phyloP scores from a whole-genome alignment of 2,113 vertebrate species.

The Zosterops hypoxanthus region DNA sequence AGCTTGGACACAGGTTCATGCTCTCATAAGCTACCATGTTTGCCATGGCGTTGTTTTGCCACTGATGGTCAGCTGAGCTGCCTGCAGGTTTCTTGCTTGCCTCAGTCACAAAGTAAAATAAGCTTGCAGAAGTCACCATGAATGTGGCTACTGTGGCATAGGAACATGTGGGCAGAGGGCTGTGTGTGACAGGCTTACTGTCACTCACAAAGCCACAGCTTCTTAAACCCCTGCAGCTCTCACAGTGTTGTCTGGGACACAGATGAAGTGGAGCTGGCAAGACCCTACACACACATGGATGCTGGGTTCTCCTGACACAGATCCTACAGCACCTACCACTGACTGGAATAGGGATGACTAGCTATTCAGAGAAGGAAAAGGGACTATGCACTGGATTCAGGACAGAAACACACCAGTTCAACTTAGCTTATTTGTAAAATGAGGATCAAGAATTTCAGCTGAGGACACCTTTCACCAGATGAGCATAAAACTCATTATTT shows the following conservation, averaged over 20 bases:
- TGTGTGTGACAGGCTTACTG: not conserved
- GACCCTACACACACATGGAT: not conserved
- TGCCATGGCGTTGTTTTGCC: accelerated
- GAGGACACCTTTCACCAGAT: not conserved
- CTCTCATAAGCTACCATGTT: not conserved
- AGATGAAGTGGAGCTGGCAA: not conserved
- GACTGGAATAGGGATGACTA: not conserved
- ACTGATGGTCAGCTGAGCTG: not conserved
- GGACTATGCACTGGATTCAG: not conserved
- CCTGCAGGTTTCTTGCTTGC: not conserved
- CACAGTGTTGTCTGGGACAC: accelerated
- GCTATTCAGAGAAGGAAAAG: not conserved
- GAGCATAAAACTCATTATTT: not conserved
- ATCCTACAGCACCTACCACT: not conserved
- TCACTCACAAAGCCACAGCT: not conserved
- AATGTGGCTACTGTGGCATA: not conserved
- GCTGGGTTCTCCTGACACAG: not conserved
- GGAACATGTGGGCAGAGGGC: not conserved
- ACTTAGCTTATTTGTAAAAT: not conserved
- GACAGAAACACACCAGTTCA: not conserved
- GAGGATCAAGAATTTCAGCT: not conserved
- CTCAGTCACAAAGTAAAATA: not conserved
- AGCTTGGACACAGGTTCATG: not conserved
- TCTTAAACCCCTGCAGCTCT: not conserved
- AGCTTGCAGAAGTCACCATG: not conserved